These are phyloP conservation scores for Fopius arisanus DNA, from an alignment of 1,140 invertebrate species.

Conservation along the genomic window DNA sequence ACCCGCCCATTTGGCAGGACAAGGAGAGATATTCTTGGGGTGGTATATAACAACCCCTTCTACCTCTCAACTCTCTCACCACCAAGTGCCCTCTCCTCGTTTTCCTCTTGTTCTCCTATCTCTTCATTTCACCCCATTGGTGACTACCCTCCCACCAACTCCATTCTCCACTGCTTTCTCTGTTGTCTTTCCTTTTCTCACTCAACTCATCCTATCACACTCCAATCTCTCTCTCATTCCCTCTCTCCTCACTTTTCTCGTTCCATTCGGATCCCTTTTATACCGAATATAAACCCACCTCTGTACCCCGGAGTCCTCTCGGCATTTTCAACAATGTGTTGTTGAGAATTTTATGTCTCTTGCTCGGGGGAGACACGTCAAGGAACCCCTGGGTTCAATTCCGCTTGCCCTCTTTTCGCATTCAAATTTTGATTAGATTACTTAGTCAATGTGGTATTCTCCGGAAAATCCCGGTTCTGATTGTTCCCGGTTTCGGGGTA, in stretches of 20 bases:
- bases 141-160: constrained; percentile 17
- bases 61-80: not conserved
- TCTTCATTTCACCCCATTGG: constrained; percentile 33
- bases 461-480: constrained; percentile 54
- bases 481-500: not conserved
- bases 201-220: not conserved
- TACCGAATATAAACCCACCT: not conserved
- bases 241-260: not conserved
- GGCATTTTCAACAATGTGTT: constrained; percentile 1
- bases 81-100: not conserved
- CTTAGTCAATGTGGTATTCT: constrained; percentile 63
- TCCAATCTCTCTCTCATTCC: constrained; percentile 6
- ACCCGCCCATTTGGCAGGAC: constrained; percentile 12
- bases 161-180: constrained; percentile 20
- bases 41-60: not conserved
- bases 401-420: constrained; percentile 30
- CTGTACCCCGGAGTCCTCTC: not conserved
- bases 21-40: not conserved
- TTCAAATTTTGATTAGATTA: constrained; percentile 63
- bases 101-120: constrained; percentile 25
- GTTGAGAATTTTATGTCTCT: constrained; percentile 8
- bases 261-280: not conserved
- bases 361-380: constrained; percentile 13
- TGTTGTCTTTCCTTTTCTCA: no score
- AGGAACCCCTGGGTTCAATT: not conserved